Base-by-base conservation (phyloP, 2,888 invertebrate genomes). In the Meteorus colon region DNA sequence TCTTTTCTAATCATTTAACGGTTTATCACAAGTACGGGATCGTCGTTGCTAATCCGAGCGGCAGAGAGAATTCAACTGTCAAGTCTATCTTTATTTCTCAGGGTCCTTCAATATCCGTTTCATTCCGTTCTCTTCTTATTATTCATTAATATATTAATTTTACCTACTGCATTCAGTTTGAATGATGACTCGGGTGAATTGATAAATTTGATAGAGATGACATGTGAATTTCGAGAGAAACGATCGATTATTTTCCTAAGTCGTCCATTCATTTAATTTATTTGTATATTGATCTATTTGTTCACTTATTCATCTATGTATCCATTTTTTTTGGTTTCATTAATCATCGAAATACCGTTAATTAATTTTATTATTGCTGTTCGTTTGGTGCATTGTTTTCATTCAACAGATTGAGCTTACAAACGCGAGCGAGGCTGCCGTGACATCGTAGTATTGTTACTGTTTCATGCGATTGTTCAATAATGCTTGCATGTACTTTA, bases 11-110 rank as follows among this genome's bases (percentile, higher is more conserved):
- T 78, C 74, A 79, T 78, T 78, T 72, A 79, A 77, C 73, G 74
- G 48, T 78, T 84, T 87, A 87, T 87, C 87, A 87, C 87, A 87
- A 87, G 82, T 86, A 84, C 83, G 82, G 83, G 84, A 83, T 86
- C 83, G 83, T 84, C 84, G 83, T 80, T 80, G 78, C 68, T 75
- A 65, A 65, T 65, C 37, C 65, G 75, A 77, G 76, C 76, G 77
- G 51, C 71, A 60, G 63, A 76, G 73, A 74, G 68, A 75, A 66
- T 77, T 65, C 77, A 69, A 60, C 34, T 60, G 72, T 69, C 77
- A 74, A 60, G 60, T 31, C 65, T 37, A 65, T 41, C 34, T 8
- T 31, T 1, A 19, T 41, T 8, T 24, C 37, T 65, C 37, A 37
- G 16, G 14, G 14, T 34, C 14, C 27, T n/a, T 60, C 29, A 79